Evolutionary conservation across 2,888 invertebrate species (phyloP).

Genomic region (Helicoverpa assulta): DNA sequence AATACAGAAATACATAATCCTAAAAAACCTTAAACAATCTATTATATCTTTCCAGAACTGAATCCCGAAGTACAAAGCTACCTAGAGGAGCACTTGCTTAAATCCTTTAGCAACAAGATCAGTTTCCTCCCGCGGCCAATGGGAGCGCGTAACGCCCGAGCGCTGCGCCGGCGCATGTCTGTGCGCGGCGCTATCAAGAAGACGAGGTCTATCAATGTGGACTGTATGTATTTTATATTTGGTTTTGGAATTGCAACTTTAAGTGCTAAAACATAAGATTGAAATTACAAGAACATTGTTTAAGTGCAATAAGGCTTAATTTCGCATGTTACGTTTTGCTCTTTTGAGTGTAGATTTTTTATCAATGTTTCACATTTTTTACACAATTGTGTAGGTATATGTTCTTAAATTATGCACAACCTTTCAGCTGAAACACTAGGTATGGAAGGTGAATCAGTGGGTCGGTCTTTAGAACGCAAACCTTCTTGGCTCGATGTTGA

Average conservation of each 20-base stretch:
- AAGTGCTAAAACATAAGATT: background rate
- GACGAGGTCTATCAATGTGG: slow-evolving; percentile 97
- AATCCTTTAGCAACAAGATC: slow-evolving; percentile 94
- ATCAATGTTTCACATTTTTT: no score
- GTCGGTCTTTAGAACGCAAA: slow-evolving; percentile 83
- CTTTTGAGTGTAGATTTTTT: background rate
- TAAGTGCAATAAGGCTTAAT: background rate
- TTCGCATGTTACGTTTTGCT: background rate
- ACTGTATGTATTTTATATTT: slow-evolving; percentile 91
- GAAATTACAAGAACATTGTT: background rate
- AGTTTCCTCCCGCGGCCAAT: slow-evolving; percentile 91
- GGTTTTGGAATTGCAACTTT: slow-evolving; percentile 7
- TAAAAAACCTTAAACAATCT: no score
- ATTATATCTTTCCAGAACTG: slow-evolving; percentile 85
- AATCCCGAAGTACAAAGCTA: slow-evolving; percentile 96
- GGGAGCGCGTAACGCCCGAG: slow-evolving; percentile 87
- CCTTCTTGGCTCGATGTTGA: slow-evolving; percentile 88
- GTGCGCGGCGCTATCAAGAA: slow-evolving; percentile 98
- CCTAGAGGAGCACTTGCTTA: slow-evolving; percentile 95
- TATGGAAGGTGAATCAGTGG: slow-evolving; percentile 92
- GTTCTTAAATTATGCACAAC: background rate
- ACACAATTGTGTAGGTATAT: no score
- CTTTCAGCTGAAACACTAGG: slow-evolving; percentile 93
- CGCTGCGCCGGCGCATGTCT: slow-evolving; percentile 94
- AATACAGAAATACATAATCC: no score